Percentiles rank a stretch among this genome's conserved stretches.
Evolutionary conservation across 2,797 vertebrate species (phyloP).

Genomic region (Lindbergichthys nudifrons): DNA sequence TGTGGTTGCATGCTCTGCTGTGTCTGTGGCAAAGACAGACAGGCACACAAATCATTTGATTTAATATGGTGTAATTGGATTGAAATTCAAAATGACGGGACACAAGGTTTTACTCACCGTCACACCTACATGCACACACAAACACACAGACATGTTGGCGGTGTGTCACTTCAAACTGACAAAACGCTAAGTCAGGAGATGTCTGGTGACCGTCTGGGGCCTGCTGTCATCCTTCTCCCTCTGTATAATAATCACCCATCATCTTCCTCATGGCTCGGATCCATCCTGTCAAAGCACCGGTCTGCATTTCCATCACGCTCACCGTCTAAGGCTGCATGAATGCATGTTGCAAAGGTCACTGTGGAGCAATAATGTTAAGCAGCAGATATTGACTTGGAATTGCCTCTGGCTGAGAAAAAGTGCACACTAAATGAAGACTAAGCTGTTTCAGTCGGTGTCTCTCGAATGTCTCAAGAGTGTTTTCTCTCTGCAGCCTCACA

Average conservation of each 20-base stretch:
- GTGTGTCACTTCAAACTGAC: constrained; percentile 45
- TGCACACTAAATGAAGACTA: constrained; percentile 58
- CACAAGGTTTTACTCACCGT: constrained; percentile 25
- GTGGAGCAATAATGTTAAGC: constrained; percentile 51
- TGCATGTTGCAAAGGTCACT: constrained; percentile 32
- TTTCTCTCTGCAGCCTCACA: constrained; percentile 17
- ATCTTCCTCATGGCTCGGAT: constrained; percentile 44
- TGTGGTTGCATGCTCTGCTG: constrained; percentile 13
- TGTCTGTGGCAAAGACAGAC: constrained; percentile 17
- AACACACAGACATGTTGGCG: constrained; percentile 23
- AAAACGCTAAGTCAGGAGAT: constrained; percentile 41
- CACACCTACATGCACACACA: constrained; percentile 14
- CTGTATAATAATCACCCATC: constrained; percentile 56
- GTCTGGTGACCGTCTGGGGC: constrained; percentile 49
- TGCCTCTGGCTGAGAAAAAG: constrained; percentile 49
- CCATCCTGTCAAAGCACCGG: constrained; percentile 41
- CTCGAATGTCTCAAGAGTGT: constrained; percentile 34
- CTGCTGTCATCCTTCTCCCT: constrained; percentile 59
- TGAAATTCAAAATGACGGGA: constrained; percentile 34
- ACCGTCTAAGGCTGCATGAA: constrained; percentile 22
- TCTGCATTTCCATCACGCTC: constrained; percentile 38
- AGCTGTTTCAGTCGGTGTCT: constrained; percentile 47
- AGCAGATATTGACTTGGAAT: constrained; percentile 62
- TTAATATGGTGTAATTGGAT: constrained; percentile 37
- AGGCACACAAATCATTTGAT: constrained; percentile 11